Conservation (phyloP, 2,797 vertebrate genomes). For the Chloroceryle amazona region DNA sequence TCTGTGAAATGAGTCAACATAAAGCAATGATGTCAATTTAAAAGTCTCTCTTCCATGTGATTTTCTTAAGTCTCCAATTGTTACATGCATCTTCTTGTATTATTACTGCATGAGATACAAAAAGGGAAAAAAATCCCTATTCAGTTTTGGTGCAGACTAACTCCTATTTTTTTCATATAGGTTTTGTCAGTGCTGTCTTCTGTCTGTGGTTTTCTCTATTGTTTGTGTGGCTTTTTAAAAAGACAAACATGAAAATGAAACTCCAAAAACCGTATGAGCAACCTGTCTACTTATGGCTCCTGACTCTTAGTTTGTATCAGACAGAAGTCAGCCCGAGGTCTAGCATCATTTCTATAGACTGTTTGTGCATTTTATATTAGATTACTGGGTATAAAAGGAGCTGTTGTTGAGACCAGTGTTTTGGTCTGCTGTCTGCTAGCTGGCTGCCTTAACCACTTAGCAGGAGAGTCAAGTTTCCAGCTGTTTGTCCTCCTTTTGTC, state of each 20-base stretch:
- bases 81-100: background rate
- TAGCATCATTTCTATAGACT: background rate
- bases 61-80: background rate
- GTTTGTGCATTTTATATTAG: background rate
- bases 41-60: background rate
- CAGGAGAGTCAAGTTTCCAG: background rate
- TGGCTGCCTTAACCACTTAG: background rate
- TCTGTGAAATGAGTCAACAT: background rate
- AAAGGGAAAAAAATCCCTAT: background rate
- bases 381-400: background rate
- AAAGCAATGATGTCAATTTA: background rate
- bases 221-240: background rate
- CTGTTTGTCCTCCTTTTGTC: background rate
- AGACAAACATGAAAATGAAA: background rate
- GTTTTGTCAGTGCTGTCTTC: background rate
- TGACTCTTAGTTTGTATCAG: background rate
- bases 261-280: background rate
- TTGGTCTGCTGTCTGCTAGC: conserved; percentile 5
- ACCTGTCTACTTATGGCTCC: background rate
- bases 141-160: background rate
- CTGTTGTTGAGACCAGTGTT: background rate
- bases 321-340: background rate
- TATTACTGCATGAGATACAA: background rate
- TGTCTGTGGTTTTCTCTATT: background rate
- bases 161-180: background rate